A percentile compares a stretch with the other conserved stretches of the same genome.
phyloP scores from a whole-genome alignment of 2,888 invertebrate species.

The Sericinus montela region DNA sequence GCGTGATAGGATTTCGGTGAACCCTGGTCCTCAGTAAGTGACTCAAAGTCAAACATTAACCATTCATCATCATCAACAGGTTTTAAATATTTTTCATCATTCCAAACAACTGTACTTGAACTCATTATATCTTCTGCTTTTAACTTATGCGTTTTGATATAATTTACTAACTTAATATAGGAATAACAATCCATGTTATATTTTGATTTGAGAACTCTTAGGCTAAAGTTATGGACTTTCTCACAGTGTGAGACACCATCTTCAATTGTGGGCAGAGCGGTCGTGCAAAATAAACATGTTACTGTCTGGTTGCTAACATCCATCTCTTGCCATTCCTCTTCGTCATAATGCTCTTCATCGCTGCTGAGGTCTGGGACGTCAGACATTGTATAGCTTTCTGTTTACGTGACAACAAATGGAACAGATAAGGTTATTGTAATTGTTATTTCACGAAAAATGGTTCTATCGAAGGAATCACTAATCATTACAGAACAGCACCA shows the following conservation, averaged over 20 bases:
- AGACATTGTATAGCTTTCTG: conserved; percentile 42
- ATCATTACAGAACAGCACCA: too few species aligned
- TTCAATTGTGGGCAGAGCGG: conserved; percentile 79
- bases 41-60: conserved; percentile 87
- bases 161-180: conserved; percentile 90
- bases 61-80: conserved; percentile 89
- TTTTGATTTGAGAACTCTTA: conserved; percentile 82
- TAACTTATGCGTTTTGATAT: conserved; percentile 82
- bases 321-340: conserved; percentile 74
- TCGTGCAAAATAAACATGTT: conserved; percentile 86
- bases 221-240: conserved; percentile 81
- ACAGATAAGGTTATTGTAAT: too few species aligned
- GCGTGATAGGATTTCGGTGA: conserved; percentile 75
- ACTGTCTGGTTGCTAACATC: conserved; percentile 58
- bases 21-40: conserved; percentile 51
- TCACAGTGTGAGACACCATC: conserved; percentile 84
- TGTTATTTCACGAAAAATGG: too few species aligned
- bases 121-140: conserved; percentile 76
- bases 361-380: conserved; percentile 73
- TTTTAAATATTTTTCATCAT: conserved; percentile 87
- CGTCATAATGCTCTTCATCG: conserved; percentile 68
- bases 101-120: conserved; percentile 81
- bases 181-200: conserved; percentile 90
- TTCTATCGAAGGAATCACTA: too few species aligned
- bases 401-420: too few species aligned